Conservation (phyloP, 1,140 invertebrate genomes). For the Drosophila lacteicornis region DNA sequence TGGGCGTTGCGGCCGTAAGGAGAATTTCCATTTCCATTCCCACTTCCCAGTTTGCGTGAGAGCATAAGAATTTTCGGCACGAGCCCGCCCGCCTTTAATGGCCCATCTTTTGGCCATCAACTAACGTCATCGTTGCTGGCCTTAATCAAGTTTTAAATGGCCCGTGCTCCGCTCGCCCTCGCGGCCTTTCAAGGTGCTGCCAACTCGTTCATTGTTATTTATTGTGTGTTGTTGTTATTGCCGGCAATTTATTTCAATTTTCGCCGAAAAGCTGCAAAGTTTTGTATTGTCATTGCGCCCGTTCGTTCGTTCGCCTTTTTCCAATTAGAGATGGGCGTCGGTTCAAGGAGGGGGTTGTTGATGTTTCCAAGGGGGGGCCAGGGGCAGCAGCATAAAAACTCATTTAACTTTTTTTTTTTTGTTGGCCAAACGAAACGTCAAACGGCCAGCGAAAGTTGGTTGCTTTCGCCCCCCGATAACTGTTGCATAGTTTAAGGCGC, state of each 20-base stretch:
- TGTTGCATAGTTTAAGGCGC: constrained; percentile 71
- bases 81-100: not conserved
- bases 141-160: constrained; percentile 83
- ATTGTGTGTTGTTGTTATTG: constrained; percentile 79
- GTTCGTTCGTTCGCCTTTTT: constrained; percentile 66
- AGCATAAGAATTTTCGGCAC: constrained; percentile 25
- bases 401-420: constrained; percentile 73
- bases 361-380: not conserved
- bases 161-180: not conserved
- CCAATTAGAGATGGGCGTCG: constrained; percentile 67
- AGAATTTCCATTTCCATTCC: constrained; percentile 42
- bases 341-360: constrained; percentile 2
- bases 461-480: constrained; percentile 48
- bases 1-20: constrained; percentile 3
- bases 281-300: constrained; percentile 77
- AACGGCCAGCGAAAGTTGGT: constrained; percentile 64
- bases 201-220: constrained; percentile 83
- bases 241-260: constrained; percentile 84
- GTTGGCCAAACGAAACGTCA: constrained; percentile 67
- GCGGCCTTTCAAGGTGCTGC: constrained; percentile 51
- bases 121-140: constrained; percentile 44
- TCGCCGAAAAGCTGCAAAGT: constrained; percentile 65
- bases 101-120: constrained; percentile 9
- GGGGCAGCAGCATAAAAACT: constrained; percentile 67
- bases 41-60: not conserved